Evolutionary conservation across 2,888 invertebrate species (phyloP).

Genomic region (Tetranychus piercei): DNA sequence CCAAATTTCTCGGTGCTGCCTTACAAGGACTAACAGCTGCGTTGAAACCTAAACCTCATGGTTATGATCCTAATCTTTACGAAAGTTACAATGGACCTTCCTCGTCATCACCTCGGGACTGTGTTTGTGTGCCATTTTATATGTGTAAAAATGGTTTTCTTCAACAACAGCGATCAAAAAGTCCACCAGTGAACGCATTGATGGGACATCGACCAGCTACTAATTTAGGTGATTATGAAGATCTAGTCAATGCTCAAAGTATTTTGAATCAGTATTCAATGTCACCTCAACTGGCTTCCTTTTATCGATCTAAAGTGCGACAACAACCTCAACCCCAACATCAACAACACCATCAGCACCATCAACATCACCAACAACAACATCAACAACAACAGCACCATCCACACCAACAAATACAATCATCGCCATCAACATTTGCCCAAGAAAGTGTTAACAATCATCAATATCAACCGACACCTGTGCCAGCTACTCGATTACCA

Average conservation of each 20-base stretch:
- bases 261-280: conserved; percentile 10
- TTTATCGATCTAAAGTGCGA: background rate
- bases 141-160: conserved; percentile 27
- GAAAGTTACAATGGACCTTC: background rate
- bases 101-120: conserved; percentile 16
- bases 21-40: conserved; percentile 17
- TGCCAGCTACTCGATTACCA: background rate
- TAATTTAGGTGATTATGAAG: conserved; percentile 10
- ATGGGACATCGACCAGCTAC: background rate
- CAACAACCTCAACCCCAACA: background rate
- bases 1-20: conserved; percentile 21
- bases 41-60: background rate
- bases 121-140: conserved; percentile 28
- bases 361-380: background rate
- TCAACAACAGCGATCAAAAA: background rate
- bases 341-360: background rate
- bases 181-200: background rate
- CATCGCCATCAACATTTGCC: background rate
- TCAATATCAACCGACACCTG: conserved; percentile 6
- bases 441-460: conserved; percentile 6
- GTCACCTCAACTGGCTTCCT: conserved; percentile 14
- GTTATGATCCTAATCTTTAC: background rate
- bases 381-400: background rate
- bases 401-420: background rate
- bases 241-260: conserved; percentile 14